Conservation (phyloP, 2,888 invertebrate genomes). For the Drosophila neutralis region DNA sequence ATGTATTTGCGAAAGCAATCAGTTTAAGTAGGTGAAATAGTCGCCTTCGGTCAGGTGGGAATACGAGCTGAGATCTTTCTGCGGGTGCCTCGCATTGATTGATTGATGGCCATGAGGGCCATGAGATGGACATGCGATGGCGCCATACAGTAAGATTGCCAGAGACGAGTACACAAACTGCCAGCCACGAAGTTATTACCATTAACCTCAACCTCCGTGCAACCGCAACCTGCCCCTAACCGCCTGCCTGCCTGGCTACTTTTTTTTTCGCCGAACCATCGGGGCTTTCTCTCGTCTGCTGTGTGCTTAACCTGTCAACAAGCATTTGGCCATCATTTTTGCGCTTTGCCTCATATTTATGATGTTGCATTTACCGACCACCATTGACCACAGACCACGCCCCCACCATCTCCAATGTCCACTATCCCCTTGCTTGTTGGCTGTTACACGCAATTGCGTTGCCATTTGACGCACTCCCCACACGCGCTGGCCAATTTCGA, state of each 20-base stretch:
- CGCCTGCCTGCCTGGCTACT: not conserved
- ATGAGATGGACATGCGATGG: not conserved
- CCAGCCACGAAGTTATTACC: constrained; percentile 12
- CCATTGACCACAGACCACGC: not conserved
- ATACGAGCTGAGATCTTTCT: not conserved
- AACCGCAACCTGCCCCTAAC: not conserved
- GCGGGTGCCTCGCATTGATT: constrained; percentile 10
- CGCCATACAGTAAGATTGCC: not conserved
- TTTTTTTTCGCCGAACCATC: not conserved
- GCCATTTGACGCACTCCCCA: constrained; percentile 40
- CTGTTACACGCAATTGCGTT: constrained; percentile 57
- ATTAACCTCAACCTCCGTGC: constrained; percentile 31
- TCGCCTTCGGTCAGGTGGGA: not conserved
- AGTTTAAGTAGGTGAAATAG: constrained; percentile 8
- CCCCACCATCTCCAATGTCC: not conserved
- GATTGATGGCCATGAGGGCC: constrained; percentile 14
- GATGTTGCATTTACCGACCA: constrained; percentile 56
- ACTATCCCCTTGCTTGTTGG: constrained; percentile 4
- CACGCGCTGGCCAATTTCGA: constrained; percentile 24
- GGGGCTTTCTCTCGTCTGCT: not conserved
- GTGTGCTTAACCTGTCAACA: constrained; percentile 50
- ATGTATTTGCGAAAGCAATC: constrained; percentile 1
- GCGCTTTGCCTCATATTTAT: constrained; percentile 44
- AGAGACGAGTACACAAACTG: not conserved
- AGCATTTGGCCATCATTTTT: constrained; percentile 40